Evolutionary conservation across 1,140 invertebrate species (phyloP).

Genomic region (Steinernema khuongi): DNA sequence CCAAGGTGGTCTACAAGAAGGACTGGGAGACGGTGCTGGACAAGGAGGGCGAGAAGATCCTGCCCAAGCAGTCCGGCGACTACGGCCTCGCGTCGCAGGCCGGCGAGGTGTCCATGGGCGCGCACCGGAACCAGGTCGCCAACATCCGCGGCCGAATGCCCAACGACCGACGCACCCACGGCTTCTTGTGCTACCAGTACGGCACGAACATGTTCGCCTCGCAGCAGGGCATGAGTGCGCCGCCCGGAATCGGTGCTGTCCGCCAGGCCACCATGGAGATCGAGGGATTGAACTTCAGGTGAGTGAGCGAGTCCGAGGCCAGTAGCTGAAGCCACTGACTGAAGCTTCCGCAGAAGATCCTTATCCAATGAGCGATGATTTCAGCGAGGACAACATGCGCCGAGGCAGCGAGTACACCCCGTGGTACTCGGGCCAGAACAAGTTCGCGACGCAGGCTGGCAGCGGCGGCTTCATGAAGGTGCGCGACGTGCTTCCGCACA

Average conservation of each 20-base stretch:
- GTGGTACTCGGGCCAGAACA: slow-evolving; percentile 59
- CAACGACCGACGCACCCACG: slow-evolving; percentile 56
- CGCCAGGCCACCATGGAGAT: slow-evolving; percentile 56
- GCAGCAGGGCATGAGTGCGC: slow-evolving; percentile 72
- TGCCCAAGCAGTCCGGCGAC: slow-evolving; percentile 57
- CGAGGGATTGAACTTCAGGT: slow-evolving; percentile 55
- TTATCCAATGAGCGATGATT: slow-evolving; percentile 12
- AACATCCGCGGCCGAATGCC: slow-evolving; percentile 56
- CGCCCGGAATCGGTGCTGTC: slow-evolving; percentile 53
- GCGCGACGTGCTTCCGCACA: slow-evolving; percentile 57
- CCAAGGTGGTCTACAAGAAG: slow-evolving; percentile 56
- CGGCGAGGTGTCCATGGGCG: slow-evolving; percentile 57
- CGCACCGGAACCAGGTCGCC: slow-evolving; percentile 57
- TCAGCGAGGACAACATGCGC: slow-evolving; percentile 53
- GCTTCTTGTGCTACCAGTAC: slow-evolving; percentile 67
- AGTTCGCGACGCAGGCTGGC: slow-evolving; percentile 55
- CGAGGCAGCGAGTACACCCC: slow-evolving; percentile 54
- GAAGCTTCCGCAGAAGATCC: slow-evolving; percentile 5
- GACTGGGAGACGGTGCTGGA: slow-evolving; percentile 58
- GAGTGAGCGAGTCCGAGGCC: slow-evolving; percentile 10
- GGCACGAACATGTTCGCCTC: slow-evolving; percentile 84
- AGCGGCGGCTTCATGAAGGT: slow-evolving; percentile 59
- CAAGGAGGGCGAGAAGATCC: slow-evolving; percentile 57
- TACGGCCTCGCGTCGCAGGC: slow-evolving; percentile 55
- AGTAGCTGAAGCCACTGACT: neutral